Base-by-base conservation (phyloP, 2,888 invertebrate genomes). In the Drosophila differens region DNA sequence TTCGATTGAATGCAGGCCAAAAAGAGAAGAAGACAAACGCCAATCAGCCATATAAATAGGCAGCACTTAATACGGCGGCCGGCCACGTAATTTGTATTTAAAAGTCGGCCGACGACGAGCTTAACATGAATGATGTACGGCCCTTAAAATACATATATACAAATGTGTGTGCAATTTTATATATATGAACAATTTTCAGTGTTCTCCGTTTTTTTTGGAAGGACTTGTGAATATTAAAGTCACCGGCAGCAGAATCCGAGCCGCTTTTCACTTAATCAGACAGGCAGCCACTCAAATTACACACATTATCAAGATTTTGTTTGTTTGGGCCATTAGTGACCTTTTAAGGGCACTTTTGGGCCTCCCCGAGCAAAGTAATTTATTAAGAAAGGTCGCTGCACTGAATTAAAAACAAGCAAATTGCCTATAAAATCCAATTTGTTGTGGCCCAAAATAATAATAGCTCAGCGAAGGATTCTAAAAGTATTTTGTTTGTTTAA, bases 401-500 rank as follows among this genome's bases (percentile, higher is more conserved):
- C 66, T 59, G 82, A 81, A 85, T 85, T 81, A 81, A 79, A 88
- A 88, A 74, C 70, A 88, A 85, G 87, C 85, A 85, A 85, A 83
- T 79, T 76, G 79, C 66, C 74, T 79, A 88, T 83, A 73, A 72
- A 81, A 83, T 81, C 75, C 74, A 83, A 77, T 85, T 85, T 77
- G 67, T 53, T 54, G 58, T 52, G 14, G 70, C 88, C 88, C 83
- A 77, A 85, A 81, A 85, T 79, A 85, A 88, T 88, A 88, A 69
- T 39, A 39, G 39, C 72, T 76, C 63, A 54, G 62, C 65, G 22
- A 19, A 28, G 66, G 44, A 35, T 19, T 10, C 41, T 52, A 16
- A 79, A 73, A 81, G 54, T 65, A 74, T 71, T 70, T 78, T 65
- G 61, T 69, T 70, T 61, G 57, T 19, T 14, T 49, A 32, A 55